Percentiles rank a stretch among this genome's conserved stretches.
Evolutionary conservation across 2,888 invertebrate genomes (phyloP).

Genomic region (Thereva unica): DNA sequence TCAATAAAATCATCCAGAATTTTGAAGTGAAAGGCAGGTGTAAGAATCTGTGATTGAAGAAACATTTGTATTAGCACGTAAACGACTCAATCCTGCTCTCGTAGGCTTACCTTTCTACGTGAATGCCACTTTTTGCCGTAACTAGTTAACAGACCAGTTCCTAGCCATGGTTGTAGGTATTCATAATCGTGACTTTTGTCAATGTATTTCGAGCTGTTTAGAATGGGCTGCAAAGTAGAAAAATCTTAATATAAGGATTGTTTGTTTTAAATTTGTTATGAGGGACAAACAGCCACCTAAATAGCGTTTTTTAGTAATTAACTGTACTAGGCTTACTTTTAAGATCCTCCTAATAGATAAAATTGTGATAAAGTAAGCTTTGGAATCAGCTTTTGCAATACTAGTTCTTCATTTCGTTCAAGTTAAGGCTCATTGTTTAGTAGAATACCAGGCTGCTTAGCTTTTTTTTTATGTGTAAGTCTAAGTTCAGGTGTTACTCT

Average conservation of each 20-base stretch:
- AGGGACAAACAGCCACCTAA: background rate
- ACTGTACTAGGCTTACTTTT: too few relatives aligned
- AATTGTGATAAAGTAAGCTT: too few relatives aligned
- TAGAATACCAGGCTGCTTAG: too few relatives aligned
- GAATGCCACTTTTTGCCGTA: constrained; percentile 65
- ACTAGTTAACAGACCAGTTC: constrained; percentile 63
- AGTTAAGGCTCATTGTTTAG: too few relatives aligned
- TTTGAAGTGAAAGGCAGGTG: constrained; percentile 72
- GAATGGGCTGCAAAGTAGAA: constrained; percentile 58
- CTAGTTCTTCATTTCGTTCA: too few relatives aligned
- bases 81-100: background rate
- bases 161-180: constrained; percentile 64
- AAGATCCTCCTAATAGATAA: too few relatives aligned
- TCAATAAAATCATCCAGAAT: constrained; percentile 70
- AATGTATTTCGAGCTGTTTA: constrained; percentile 63
- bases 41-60: constrained; percentile 59
- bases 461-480: too few relatives aligned
- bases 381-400: too few relatives aligned
- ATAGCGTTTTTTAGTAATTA: background rate
- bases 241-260: background rate
- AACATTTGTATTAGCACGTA: background rate
- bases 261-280: background rate
- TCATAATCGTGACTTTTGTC: constrained; percentile 65
- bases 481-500: too few relatives aligned
- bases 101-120: constrained; percentile 60